These are phyloP conservation scores for Pelmatolapia mariae DNA, from an alignment of 2,113 vertebrate species.

Conservation along the genomic window DNA sequence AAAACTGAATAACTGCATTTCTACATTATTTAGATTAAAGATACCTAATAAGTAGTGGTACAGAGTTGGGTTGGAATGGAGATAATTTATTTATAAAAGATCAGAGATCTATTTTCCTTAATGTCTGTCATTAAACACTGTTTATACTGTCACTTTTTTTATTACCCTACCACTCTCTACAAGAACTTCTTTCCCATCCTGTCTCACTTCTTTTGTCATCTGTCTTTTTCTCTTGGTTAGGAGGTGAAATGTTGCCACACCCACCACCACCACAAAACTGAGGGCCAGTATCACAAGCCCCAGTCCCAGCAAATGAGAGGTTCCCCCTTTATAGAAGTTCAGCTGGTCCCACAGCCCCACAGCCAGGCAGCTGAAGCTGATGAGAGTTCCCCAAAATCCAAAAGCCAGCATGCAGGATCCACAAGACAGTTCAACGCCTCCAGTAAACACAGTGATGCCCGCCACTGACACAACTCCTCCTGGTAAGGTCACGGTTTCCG, in stretches of 20 bases:
- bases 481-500: constrained; percentile 62
- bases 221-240: constrained; percentile 44
- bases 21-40: not conserved
- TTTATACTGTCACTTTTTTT: constrained; percentile 72
- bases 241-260: constrained; percentile 34
- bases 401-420: constrained; percentile 72
- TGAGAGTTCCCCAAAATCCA: constrained; percentile 67
- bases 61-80: not conserved
- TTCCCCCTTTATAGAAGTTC: not conserved
- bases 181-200: constrained; percentile 67
- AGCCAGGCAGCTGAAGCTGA: constrained; percentile 62
- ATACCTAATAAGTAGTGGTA: not conserved
- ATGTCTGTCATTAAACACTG: not conserved
- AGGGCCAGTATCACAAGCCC: constrained; percentile 62
- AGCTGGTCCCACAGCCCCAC: constrained; percentile 69
- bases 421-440: constrained; percentile 72
- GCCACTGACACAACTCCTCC: constrained; percentile 68
- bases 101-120: not conserved
- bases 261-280: constrained; percentile 35
- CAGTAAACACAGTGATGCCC: constrained; percentile 69
- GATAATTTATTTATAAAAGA: not conserved
- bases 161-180: constrained; percentile 48
- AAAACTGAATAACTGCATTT: not conserved
- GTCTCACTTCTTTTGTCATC: not conserved
- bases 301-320: constrained; percentile 60